Evolutionary conservation across 1,140 invertebrate species (phyloP).

Genomic region (Zaprionus vittiger): DNA sequence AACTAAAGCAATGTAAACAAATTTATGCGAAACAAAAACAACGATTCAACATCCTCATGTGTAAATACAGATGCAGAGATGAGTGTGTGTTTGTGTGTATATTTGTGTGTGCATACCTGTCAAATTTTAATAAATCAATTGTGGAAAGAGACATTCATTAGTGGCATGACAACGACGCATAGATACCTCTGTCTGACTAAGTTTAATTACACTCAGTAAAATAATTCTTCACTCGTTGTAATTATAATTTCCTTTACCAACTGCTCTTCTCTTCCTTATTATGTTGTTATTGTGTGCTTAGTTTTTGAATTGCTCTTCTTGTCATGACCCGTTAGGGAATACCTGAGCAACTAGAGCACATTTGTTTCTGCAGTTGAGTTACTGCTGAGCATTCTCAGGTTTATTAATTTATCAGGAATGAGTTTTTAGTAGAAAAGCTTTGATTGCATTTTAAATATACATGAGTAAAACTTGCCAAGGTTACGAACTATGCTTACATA

Average conservation of each 20-base stretch:
- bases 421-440: neutral
- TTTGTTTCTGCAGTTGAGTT: neutral
- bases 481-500: too few species aligned
- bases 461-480: too few species aligned
- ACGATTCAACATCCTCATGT: neutral
- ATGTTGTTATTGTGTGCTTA: too few species aligned
- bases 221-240: neutral
- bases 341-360: neutral
- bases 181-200: neutral
- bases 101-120: neutral
- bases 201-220: too few species aligned
- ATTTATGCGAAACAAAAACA: neutral
- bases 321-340: too few species aligned
- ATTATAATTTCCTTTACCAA: neutral
- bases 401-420: neutral
- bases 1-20: neutral
- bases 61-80: neutral
- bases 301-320: too few species aligned
- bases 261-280: neutral
- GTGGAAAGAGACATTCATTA: neutral
- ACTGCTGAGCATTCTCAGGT: neutral
- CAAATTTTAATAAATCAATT: conserved; percentile 2
- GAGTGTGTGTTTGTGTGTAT: neutral
- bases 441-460: neutral
- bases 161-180: neutral